Evolutionary conservation across 1,140 invertebrate genomes (phyloP).

Genomic region (Zaprionus capensis): DNA sequence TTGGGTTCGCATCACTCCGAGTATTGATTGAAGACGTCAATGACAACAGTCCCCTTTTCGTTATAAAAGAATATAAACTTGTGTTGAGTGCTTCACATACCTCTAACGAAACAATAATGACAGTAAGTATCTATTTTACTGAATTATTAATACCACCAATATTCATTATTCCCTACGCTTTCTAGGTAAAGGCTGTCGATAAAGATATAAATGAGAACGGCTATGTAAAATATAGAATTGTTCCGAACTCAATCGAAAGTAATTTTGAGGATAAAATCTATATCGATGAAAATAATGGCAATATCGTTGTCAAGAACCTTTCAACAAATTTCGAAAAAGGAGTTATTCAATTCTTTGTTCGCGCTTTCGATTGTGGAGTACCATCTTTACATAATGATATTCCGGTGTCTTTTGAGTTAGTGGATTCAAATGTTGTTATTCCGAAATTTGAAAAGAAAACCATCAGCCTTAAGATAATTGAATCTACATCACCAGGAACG

Average conservation of each 20-base stretch:
- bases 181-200: slow-evolving; percentile 88
- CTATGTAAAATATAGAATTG: slow-evolving; percentile 89
- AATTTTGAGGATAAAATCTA: slow-evolving; percentile 87
- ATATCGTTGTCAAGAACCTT: slow-evolving; percentile 83
- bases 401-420: slow-evolving; percentile 91
- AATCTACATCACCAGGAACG: slow-evolving; percentile 89
- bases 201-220: slow-evolving; percentile 89
- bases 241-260: slow-evolving; percentile 87
- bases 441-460: slow-evolving; percentile 90
- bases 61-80: slow-evolving; percentile 91
- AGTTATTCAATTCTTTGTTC: slow-evolving; percentile 92
- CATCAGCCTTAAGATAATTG: slow-evolving; percentile 91
- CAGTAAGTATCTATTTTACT: slow-evolving; percentile 84
- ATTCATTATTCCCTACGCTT: background rate
- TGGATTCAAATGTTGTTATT: slow-evolving; percentile 88
- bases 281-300: slow-evolving; percentile 89
- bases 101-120: slow-evolving; percentile 88
- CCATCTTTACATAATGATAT: slow-evolving; percentile 90
- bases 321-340: slow-evolving; percentile 31
- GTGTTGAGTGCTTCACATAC: slow-evolving; percentile 88
- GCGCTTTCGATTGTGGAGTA: slow-evolving; percentile 91
- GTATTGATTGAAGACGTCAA: slow-evolving; percentile 93
- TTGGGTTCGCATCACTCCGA: slow-evolving; percentile 91
- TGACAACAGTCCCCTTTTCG: slow-evolving; percentile 94
- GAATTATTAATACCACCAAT: too few species aligned